Base-by-base conservation (phyloP, 2,113 vertebrate species). In the Motacilla alba region DNA sequence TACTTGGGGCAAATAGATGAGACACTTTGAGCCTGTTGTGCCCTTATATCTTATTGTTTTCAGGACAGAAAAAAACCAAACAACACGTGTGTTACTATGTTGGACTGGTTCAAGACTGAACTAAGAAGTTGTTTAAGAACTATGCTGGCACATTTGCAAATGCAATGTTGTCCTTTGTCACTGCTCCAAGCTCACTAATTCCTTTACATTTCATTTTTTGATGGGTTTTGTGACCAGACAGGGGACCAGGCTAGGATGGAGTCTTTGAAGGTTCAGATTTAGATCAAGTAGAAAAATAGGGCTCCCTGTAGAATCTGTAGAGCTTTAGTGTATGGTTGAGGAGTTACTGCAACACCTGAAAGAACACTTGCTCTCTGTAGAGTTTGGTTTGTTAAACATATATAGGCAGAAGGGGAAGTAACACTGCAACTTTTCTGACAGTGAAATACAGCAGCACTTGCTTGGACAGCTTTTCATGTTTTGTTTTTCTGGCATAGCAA, bases 11-110 rank as follows among this genome's bases (percentile, higher is more conserved):
- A 72, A 3, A 31, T 46, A 53, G 19, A 17, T 75, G 47, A 53
- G 31, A 53, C 28, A 41, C 39, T 52, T 50, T 35, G 31, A 59
- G 11, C 52, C 35, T 53, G 10, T 63, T 76, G 11, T 83, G 35
- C 35, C 60, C 26, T 44, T 15, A 37, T 15, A 28, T 88, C 6
- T 62, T 62, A 39, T 0, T 27, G 35, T 76, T 3, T 83, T 90
- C 35, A 79, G 66, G 39, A 55, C 55, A 63, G n/a, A 31, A 60
- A 52, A 52, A 76, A 90, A 3, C 1, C 10, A 55, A 82, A 39
- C 33, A n/a, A 9, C 9, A 1, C 7, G 3, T 0, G 0, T 47
- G 3, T 69, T 67, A 22, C 16, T 53, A 3, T 35, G 22, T 13
- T 47, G 62, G 31, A 64, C 46, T 80, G 41, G 85, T 95, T 64